phyloP scores from a whole-genome alignment of 1,140 invertebrate genomes.

The Holotrichia oblita region DNA sequence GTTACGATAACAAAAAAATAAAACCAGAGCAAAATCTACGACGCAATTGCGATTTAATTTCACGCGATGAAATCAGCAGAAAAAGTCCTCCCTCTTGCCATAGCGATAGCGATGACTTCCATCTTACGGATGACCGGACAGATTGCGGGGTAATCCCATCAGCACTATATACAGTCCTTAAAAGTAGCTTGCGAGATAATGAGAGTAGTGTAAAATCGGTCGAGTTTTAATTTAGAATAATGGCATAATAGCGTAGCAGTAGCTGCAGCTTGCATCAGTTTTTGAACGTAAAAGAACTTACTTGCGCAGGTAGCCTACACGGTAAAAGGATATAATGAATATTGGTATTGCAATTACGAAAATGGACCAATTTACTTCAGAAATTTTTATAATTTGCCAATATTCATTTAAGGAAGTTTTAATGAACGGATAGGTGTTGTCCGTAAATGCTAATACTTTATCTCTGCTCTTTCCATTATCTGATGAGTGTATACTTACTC shows the following conservation, averaged over 20 bases:
- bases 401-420: constrained; percentile 45
- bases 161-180: not conserved
- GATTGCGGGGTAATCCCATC: not conserved
- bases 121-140: not conserved
- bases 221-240: constrained; percentile 39
- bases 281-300: constrained; percentile 37
- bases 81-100: not conserved
- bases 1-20: too few species aligned
- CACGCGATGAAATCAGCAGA: constrained; percentile 36
- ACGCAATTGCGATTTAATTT: constrained; percentile 27
- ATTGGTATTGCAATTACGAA: constrained; percentile 48
- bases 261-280: not conserved
- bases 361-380: constrained; percentile 45
- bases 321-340: constrained; percentile 44
- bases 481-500: too few species aligned
- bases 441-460: not conserved
- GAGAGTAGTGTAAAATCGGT: not conserved
- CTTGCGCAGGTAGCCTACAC: too few species aligned
- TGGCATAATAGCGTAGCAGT: constrained; percentile 44
- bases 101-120: constrained; percentile 1
- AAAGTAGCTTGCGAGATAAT: not conserved
- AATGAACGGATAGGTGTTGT: constrained; percentile 40
- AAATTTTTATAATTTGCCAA: constrained; percentile 42
- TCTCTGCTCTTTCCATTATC: too few species aligned
- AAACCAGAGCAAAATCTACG: not conserved